Evolutionary conservation across 2,797 vertebrate species (phyloP).

Genomic region (Pseudochirops corinnae): DNA sequence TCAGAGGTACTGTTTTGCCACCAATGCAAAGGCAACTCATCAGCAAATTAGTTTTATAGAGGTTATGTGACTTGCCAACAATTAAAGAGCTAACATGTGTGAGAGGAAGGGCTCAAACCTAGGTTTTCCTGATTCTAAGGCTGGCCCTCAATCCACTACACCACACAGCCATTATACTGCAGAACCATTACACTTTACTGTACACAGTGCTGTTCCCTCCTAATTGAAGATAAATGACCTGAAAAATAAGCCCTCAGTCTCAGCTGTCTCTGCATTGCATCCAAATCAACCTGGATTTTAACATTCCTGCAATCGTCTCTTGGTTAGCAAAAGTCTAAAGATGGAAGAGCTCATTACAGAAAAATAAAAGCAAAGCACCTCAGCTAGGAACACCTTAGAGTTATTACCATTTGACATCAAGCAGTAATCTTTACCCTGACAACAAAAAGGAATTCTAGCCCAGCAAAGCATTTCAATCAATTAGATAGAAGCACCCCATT

Average conservation of each 20-base stretch:
- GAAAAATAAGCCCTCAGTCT: slow-evolving; percentile 36
- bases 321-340: slow-evolving; percentile 72
- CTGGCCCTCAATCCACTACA: background rate
- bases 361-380: slow-evolving; percentile 54
- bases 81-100: background rate
- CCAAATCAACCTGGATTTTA: slow-evolving; percentile 73
- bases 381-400: slow-evolving; percentile 45
- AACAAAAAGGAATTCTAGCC: slow-evolving; percentile 59
- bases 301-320: slow-evolving; percentile 57
- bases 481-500: background rate
- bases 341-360: slow-evolving; percentile 44
- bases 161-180: background rate
- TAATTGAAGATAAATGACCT: background rate
- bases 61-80: background rate
- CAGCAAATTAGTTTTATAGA: background rate
- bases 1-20: background rate
- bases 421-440: slow-evolving; percentile 48
- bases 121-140: background rate
- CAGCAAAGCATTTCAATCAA: slow-evolving; percentile 44
- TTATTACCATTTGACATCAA: slow-evolving; percentile 70
- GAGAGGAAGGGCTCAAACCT: background rate
- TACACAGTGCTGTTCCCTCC: background rate
- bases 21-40: background rate
- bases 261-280: slow-evolving; percentile 49
- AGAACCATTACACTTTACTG: background rate